These are phyloP conservation scores for Philypnodon macrostomus DNA, from an alignment of 2,797 vertebrate species.

Conservation along the genomic window DNA sequence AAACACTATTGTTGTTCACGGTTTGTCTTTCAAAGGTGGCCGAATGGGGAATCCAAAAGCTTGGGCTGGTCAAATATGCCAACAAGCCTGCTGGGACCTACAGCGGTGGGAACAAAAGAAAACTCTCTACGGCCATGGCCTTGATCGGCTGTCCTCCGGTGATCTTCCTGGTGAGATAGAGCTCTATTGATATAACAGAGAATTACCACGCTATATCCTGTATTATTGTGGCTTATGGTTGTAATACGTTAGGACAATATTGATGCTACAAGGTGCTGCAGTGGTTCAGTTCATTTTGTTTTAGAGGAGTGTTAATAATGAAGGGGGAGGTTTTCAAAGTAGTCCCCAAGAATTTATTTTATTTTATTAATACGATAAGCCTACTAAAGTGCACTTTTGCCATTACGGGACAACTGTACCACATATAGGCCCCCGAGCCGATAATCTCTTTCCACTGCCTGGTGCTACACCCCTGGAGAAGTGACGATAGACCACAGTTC, in stretches of 20 bases:
- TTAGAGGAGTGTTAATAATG: too few relatives aligned
- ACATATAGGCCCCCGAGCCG: too few relatives aligned
- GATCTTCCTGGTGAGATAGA: conserved; percentile 88
- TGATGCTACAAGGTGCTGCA: conserved; percentile 28
- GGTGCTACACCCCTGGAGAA: too few relatives aligned
- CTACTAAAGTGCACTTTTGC: too few relatives aligned
- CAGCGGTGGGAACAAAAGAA: conserved; percentile 95
- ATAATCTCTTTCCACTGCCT: too few relatives aligned
- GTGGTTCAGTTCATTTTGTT: too few relatives aligned
- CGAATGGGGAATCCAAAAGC: conserved; percentile 94
- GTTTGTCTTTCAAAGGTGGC: conserved; percentile 80
- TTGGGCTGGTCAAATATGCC: conserved; percentile 89
- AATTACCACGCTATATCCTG: background rate
- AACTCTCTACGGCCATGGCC: conserved; percentile 95
- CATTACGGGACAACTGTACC: too few relatives aligned
- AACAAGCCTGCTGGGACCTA: conserved; percentile 91
- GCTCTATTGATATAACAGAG: conserved; percentile 6
- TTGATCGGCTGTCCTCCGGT: conserved; percentile 92
- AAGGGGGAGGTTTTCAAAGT: too few relatives aligned
- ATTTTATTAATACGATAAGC: too few relatives aligned
- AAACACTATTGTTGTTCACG: conserved; percentile 10
- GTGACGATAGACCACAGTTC: background rate
- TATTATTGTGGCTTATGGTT: conserved; percentile 20
- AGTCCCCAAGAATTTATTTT: too few relatives aligned
- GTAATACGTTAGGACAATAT: conserved; percentile 32